Conservation (phyloP, 1,140 invertebrate genomes). For the Spodoptera litura region DNA sequence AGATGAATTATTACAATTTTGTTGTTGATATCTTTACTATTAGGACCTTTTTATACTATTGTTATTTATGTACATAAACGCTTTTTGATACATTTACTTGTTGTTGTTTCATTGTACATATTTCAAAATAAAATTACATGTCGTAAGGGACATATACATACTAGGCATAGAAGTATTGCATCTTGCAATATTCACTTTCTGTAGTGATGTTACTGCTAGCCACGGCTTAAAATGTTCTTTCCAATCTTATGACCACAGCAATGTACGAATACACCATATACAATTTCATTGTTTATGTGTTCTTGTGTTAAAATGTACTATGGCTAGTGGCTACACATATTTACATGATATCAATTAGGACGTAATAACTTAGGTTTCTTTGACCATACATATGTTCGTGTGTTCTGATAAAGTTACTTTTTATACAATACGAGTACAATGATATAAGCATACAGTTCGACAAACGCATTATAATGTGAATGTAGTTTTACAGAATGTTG, state of each 20-base stretch:
- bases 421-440: no score
- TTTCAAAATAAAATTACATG: conserved; percentile 9
- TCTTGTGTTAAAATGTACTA: no score
- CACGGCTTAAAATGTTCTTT: no score
- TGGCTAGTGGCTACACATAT: no score
- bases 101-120: background rate
- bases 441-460: background rate
- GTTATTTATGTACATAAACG: conserved; percentile 82
- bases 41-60: conserved; percentile 73
- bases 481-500: background rate
- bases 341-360: no score
- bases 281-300: no score
- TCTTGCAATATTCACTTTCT: no score
- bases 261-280: no score
- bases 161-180: no score
- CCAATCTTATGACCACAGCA: no score
- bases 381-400: background rate
- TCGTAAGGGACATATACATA: background rate
- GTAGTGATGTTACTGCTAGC: no score
- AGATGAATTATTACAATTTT: conserved; percentile 84
- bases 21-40: conserved; percentile 74
- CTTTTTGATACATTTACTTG: conserved; percentile 50
- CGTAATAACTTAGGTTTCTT: no score
- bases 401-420: background rate
- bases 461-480: background rate